Percentiles rank a stretch among this genome's conserved stretches.
Evolutionary conservation across 2,888 invertebrate species (phyloP).

Genomic region (Cetonia aurata): DNA sequence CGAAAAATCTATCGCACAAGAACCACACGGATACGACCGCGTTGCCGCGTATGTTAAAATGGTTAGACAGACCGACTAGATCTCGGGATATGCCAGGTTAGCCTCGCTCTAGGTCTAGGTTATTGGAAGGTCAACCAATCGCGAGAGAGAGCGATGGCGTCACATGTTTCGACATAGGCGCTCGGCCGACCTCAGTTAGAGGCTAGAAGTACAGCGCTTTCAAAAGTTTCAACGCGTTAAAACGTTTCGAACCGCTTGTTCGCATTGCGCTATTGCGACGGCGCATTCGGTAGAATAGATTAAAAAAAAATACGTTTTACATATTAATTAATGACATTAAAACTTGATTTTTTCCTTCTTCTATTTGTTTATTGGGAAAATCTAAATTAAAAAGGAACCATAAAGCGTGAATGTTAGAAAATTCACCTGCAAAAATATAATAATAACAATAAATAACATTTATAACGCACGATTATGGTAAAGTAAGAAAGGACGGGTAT

Average conservation of each 20-base stretch:
- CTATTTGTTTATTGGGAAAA: no score
- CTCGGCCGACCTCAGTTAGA: constrained; percentile 12
- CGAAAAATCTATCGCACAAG: no score
- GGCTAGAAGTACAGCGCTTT: constrained; percentile 44
- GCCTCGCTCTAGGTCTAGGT: constrained; percentile 38
- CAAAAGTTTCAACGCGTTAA: constrained; percentile 30
- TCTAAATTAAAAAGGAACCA: no score
- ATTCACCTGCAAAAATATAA: neutral
- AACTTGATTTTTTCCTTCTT: no score
- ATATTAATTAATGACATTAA: no score
- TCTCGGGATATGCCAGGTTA: constrained; percentile 19
- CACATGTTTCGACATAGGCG: constrained; percentile 33
- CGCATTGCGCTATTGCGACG: neutral
- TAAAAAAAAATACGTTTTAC: no score
- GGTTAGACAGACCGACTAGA: neutral
- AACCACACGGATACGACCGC: constrained; percentile 7
- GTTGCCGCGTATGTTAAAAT: neutral
- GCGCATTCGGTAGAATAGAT: neutral
- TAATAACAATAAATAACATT: neutral
- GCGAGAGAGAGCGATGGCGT: constrained; percentile 32
- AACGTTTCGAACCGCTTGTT: constrained; percentile 13
- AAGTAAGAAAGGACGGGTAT: no score
- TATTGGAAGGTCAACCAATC: constrained; percentile 44
- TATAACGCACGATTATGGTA: no score
- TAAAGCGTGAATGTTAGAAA: neutral